Conservation (phyloP, 2,797 vertebrate species). For the Epinephelus malabaricus region DNA sequence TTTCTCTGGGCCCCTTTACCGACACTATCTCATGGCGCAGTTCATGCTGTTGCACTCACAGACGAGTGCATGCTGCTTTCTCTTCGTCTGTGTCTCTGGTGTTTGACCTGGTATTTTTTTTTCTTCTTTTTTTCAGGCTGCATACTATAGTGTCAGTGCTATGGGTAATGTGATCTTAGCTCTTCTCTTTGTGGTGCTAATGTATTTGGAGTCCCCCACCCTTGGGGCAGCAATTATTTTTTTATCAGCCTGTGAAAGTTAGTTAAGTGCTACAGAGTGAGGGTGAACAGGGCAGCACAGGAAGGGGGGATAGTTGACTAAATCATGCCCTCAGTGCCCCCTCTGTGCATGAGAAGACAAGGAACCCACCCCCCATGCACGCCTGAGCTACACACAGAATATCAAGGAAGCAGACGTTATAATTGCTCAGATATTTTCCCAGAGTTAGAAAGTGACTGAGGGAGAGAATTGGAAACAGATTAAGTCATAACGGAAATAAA, state of each 20-base stretch:
- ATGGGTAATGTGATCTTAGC: conserved; percentile 68
- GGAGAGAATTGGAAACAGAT: conserved; percentile 50
- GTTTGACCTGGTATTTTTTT: conserved; percentile 51
- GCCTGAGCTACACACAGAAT: conserved; percentile 3
- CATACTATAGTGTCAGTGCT: conserved; percentile 59
- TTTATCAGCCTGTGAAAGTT: conserved; percentile 85
- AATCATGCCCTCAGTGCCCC: conserved; percentile 41
- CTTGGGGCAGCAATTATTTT: conserved; percentile 77
- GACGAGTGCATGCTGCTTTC: conserved; percentile 15
- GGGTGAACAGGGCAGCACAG: conserved; percentile 31
- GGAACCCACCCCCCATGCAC: neutral
- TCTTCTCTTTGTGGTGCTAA: conserved; percentile 80
- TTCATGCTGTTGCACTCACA: conserved; percentile 11
- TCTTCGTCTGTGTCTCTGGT: conserved; percentile 19
- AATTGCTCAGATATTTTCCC: conserved; percentile 65
- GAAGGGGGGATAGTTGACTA: conserved; percentile 26
- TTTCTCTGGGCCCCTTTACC: conserved; percentile 8
- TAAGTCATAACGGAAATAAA: conserved; percentile 62
- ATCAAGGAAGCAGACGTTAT: conserved; percentile 45
- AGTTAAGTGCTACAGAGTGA: conserved; percentile 72
- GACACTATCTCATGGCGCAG: conserved; percentile 12
- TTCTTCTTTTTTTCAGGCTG: conserved; percentile 17
- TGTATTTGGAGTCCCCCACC: conserved; percentile 68
- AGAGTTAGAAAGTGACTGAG: conserved; percentile 34
- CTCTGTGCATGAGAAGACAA: conserved; percentile 29